Base-by-base conservation (phyloP, 2,888 invertebrate genomes). In the Heliconius erato region DNA sequence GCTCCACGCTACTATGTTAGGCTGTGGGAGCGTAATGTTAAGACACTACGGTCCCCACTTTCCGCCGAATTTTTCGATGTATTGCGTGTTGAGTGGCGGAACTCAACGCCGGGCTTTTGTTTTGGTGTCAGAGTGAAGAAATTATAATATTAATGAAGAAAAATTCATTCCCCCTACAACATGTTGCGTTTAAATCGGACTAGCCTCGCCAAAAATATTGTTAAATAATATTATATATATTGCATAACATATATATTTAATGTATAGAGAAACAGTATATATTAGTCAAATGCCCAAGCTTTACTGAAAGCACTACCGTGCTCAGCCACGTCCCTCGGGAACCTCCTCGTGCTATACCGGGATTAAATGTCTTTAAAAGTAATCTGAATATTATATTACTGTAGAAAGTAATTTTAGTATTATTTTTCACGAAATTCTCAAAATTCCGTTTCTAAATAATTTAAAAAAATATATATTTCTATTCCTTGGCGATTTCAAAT, bases 341-440 rank as follows among this genome's bases (percentile, higher is more conserved):
- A 72, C 44, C 26, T 49, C 26, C 26, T 26, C 26, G 26, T 26
- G 26, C 72, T 72, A 7, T 72, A 49, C 44, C 16, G 26, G 26
- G 72, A 72, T 72, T 72, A 44, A 72, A 72, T 49, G 19, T 72
- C 26, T 72, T 72, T 72, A 72, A 72, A 72, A 72, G 71, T 44
- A 71, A 49, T 72, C 44, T 72, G 19, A 49, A 49, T 72, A 72
- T 72, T 72, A 72, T 72, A 72, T 44, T 44, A 44, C 71, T 44
- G 4, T 26, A 72, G 2, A 72, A 26, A 44, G 44, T 72, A 49
- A 72, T 72, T 44, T 16, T 72, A 63, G 19, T 54, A 4, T 16
- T 16, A 4, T 54, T 54, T 23, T 23, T 7, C 1, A 54, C 9
- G 9, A 54, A 54, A 54, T 54, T 54, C 9, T 54, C 23, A 54